A percentile compares a stretch with the other conserved stretches of the same genome.
phyloP scores from a whole-genome alignment of 2,797 vertebrate species.

The Onychomys torridus region DNA sequence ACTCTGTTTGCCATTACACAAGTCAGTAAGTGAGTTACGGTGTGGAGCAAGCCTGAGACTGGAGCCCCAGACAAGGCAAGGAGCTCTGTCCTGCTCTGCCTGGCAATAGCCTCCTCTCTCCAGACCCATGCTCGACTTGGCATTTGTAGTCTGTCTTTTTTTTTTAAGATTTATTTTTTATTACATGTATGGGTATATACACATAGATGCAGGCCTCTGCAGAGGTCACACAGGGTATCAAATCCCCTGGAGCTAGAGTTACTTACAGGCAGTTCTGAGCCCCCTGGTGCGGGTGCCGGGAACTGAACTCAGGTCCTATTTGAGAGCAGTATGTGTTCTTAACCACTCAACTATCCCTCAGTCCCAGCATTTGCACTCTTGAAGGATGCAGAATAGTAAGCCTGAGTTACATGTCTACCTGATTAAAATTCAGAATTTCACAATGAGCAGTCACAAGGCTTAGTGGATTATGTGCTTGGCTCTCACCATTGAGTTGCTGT shows the following conservation, averaged over 20 bases:
- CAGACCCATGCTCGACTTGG: neutral
- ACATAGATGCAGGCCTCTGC: neutral
- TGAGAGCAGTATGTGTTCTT: neutral
- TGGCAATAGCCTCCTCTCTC: neutral
- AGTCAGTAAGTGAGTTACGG: neutral
- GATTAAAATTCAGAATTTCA: slow-evolving; percentile 73
- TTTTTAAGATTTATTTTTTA: neutral
- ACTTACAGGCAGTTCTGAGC: neutral
- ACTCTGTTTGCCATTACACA: neutral
- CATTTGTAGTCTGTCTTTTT: neutral
- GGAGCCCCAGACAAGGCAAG: neutral
- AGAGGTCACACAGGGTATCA: no score
- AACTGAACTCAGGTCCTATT: neutral
- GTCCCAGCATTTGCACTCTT: neutral
- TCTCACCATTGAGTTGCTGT: slow-evolving; percentile 60
- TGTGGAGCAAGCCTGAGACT: neutral
- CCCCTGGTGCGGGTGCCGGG: neutral
- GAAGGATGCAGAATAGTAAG: slow-evolving; percentile 59
- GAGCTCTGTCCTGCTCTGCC: neutral
- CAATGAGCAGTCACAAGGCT: slow-evolving; percentile 63
- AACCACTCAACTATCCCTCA: neutral
- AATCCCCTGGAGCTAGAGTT: neutral
- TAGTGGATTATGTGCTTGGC: slow-evolving; percentile 65
- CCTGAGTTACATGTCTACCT: slow-evolving; percentile 55
- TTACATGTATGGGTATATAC: neutral